Conservation (phyloP, 2,888 invertebrate species). For the Acleris emargana region DNA sequence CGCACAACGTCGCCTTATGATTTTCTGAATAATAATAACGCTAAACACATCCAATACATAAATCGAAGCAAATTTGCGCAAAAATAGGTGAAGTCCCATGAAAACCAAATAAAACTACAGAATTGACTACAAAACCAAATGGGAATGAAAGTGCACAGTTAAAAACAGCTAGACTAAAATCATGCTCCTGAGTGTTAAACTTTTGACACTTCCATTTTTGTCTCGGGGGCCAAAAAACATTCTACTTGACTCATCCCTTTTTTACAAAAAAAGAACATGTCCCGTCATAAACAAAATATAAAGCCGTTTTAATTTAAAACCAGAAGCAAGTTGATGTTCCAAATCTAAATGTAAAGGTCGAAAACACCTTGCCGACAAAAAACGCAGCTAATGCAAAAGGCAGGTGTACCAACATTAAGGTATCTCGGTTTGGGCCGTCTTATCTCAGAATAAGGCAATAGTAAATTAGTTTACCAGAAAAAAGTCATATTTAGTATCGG, state of each 20-base stretch:
- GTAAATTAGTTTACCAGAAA: constrained; percentile 16
- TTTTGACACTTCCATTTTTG: too few species aligned
- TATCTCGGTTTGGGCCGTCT: constrained; percentile 22
- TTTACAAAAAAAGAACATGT: constrained; percentile 2
- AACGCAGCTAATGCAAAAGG: constrained; percentile 62
- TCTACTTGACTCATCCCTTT: not conserved
- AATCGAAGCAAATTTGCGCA: too few species aligned
- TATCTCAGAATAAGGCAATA: constrained; percentile 26
- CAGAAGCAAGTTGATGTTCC: constrained; percentile 53
- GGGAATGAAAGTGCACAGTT: too few species aligned
- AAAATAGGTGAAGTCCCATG: too few species aligned
- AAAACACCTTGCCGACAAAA: constrained; percentile 69
- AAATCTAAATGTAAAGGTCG: constrained; percentile 53
- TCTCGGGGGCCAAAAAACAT: too few species aligned
- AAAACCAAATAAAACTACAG: too few species aligned
- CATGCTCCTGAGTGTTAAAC: too few species aligned
- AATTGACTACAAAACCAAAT: too few species aligned
- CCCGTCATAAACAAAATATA: constrained; percentile 28
- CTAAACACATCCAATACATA: too few species aligned
- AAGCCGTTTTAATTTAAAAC: constrained; percentile 29
- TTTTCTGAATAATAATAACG: too few species aligned
- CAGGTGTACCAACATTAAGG: constrained; percentile 54
- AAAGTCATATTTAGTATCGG: constrained; percentile 3
- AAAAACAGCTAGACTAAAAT: too few species aligned
- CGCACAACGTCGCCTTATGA: too few species aligned